phyloP scores from a whole-genome alignment of 2,113 vertebrate species.

The Podarcis muralis region DNA sequence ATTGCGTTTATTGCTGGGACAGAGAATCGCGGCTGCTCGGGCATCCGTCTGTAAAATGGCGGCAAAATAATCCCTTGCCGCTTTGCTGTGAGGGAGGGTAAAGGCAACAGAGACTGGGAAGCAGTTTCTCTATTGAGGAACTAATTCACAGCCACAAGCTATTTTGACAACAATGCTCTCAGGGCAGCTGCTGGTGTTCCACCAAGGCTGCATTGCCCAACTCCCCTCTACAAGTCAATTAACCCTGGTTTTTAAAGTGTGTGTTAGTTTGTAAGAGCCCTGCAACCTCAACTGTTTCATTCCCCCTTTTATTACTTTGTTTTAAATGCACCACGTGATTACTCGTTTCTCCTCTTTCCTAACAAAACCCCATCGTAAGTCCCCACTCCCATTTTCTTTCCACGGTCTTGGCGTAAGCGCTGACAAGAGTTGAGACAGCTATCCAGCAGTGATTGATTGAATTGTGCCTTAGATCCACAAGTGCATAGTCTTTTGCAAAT shows the following conservation, averaged over 20 bases:
- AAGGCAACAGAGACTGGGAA: neutral
- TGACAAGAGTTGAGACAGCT: neutral
- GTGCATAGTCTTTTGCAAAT: neutral
- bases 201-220: neutral
- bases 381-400: neutral
- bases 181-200: neutral
- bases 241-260: conserved; percentile 26
- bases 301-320: conserved; percentile 17
- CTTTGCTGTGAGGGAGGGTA: neutral
- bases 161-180: neutral
- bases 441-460: conserved; percentile 18
- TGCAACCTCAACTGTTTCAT: neutral
- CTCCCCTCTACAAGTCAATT: conserved; percentile 1
- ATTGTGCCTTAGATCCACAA: conserved; percentile 33
- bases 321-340: neutral
- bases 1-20: neutral
- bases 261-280: conserved; percentile 33
- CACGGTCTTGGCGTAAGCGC: neutral
- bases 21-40: neutral
- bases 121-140: neutral
- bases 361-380: neutral
- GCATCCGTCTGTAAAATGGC: neutral
- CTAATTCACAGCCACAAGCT: neutral
- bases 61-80: neutral
- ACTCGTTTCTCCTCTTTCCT: conserved; percentile 7